Evolutionary conservation across 2,113 vertebrate species (phyloP).

Genomic region (Erpornis zantholeuca): DNA sequence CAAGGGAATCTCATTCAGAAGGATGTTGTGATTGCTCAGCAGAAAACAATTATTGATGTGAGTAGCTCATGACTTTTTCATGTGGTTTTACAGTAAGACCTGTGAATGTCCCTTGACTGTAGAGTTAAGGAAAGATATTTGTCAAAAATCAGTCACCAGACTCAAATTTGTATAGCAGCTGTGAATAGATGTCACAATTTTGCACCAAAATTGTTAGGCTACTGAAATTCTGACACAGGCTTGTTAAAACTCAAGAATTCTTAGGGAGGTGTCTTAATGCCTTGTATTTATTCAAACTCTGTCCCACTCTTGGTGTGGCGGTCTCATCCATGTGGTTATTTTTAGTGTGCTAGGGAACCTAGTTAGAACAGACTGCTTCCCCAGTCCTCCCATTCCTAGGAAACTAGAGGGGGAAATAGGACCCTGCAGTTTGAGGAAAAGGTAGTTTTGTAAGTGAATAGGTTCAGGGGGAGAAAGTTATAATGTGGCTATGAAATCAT

Average conservation of each 20-base stretch:
- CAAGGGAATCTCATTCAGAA: not conserved
- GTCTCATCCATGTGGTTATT: not conserved
- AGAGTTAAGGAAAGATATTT: not conserved
- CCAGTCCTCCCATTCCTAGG: not conserved
- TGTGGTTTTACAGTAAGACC: not conserved
- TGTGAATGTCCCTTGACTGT: not conserved
- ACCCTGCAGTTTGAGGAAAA: not conserved
- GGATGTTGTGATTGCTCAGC: not conserved
- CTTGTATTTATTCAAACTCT: not conserved
- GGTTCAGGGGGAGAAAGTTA: not conserved
- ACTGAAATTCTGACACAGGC: not conserved
- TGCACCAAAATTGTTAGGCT: not conserved
- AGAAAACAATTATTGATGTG: not conserved
- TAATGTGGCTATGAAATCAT: not conserved
- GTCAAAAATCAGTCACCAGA: not conserved
- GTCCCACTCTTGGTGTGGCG: not conserved
- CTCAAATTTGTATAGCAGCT: not conserved
- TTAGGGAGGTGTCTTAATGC: not conserved
- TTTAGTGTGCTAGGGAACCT: not conserved
- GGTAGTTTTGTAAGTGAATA: not conserved
- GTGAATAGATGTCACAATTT: not conserved
- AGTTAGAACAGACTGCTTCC: not conserved
- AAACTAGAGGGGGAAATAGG: not conserved
- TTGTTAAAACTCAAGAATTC: not conserved
- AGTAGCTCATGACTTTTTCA: not conserved